Evolutionary conservation across 2,113 vertebrate species (phyloP).

Genomic region (Lagopus leucura): DNA sequence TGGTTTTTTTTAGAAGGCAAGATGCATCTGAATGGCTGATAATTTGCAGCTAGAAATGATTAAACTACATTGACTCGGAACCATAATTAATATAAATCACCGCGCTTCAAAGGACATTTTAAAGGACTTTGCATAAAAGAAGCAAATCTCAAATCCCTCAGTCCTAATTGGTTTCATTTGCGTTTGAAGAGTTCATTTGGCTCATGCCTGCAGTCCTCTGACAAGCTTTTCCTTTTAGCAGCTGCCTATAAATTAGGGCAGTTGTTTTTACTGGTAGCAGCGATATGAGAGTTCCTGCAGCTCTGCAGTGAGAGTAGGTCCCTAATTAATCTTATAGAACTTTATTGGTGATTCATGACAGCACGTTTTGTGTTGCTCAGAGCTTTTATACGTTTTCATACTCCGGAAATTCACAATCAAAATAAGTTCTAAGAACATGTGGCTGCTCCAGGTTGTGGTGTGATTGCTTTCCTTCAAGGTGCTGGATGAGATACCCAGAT

Average conservation of each 20-base stretch:
- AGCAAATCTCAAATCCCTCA: not conserved
- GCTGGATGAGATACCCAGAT: not conserved
- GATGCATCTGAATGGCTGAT: not conserved
- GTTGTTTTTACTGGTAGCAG: slow-evolving; percentile 43
- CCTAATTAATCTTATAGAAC: slow-evolving; percentile 14
- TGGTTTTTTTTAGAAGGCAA: not conserved
- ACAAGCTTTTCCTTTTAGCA: slow-evolving; percentile 48
- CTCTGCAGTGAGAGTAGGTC: not conserved
- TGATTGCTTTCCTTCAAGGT: not conserved
- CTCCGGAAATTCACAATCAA: not conserved
- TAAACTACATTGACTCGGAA: slow-evolving; percentile 7
- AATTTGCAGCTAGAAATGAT: slow-evolving; percentile 15
- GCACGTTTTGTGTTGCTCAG: not conserved
- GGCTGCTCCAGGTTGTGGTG: not conserved
- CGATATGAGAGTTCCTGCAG: slow-evolving; percentile 3
- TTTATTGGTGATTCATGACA: not conserved
- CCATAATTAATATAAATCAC: slow-evolving; percentile 27
- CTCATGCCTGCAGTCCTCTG: slow-evolving; percentile 39
- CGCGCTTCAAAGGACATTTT: slow-evolving; percentile 20
- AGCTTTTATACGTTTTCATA: not conserved
- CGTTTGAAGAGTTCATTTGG: slow-evolving; percentile 46
- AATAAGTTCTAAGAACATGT: not conserved
- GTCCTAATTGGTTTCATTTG: slow-evolving; percentile 53
- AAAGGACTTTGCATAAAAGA: slow-evolving; percentile 6
- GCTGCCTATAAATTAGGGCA: slow-evolving; percentile 55